Base-by-base conservation (phyloP, 2,113 vertebrate genomes). In the Nyctibius bracteatus region DNA sequence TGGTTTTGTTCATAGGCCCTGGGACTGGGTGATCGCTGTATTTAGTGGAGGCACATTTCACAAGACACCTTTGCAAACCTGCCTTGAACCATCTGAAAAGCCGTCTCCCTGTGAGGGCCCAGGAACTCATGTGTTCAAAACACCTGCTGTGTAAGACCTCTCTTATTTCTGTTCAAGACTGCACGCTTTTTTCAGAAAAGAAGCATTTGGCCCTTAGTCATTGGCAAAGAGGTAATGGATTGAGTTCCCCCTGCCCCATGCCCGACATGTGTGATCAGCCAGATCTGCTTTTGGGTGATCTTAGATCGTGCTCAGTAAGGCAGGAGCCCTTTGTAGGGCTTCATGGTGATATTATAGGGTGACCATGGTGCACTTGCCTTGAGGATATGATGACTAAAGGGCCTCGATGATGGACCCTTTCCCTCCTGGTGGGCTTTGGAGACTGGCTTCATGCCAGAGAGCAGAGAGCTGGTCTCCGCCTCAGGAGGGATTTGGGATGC, bases 241-340 rank as follows among this genome's bases (percentile, higher is more conserved):
- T 25, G 41, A 37, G n/a, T 11, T 78, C 7, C 37, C 8, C 12
- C 37, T 63, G 39, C 25, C 51, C 33, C 62, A 31, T 0, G 0
- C 14, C 51, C 78, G 16, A n/a, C n/a, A n/a, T 1, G 1, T 66
- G 9, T 22, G 24, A 31, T 78, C 59, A 62, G 37, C 55, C 78
- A 21, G n/a, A 43, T 37, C 37, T 71, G 65, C n/a, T 70, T 8
- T 55, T 8, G 4, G 16, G 35, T 84, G 14, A 49, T 35, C 37
- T 30, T 58, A 61, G 46, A 28, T 21, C 39, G 68, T 1, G 2
- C 35, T 80, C 14, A 55, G 35, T 63, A 43, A 90, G 12, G 49
- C 55, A 74, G 13, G 43, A 58, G 14, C 25, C 37, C n/a, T 62
- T 37, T 74, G n/a, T 27, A 46, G 39, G 10, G 9, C 61, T 58